Conservation (phyloP, 2,113 vertebrate species). For the Vulpes lagopus region DNA sequence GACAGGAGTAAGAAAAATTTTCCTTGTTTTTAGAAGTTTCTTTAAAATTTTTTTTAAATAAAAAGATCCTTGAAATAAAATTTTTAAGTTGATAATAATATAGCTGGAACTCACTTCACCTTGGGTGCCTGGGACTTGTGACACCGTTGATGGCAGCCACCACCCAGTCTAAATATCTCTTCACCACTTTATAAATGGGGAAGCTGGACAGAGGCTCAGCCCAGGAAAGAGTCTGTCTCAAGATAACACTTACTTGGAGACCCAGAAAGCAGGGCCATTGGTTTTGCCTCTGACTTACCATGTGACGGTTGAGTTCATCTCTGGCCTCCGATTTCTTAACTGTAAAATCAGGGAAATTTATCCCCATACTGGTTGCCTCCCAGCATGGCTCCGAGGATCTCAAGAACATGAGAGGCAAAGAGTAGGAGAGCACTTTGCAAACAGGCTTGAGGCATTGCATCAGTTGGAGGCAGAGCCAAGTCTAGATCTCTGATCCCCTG, state of each 20-base stretch:
- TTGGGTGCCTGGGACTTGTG: neutral
- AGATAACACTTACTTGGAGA: neutral
- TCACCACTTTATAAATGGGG: neutral
- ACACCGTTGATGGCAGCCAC: neutral
- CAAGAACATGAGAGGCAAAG: neutral
- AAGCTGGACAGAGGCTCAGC: neutral
- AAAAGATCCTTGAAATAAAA: neutral
- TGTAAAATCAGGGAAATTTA: neutral
- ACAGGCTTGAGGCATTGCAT: neutral
- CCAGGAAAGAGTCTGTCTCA: neutral
- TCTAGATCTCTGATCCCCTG: neutral
- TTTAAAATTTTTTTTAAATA: neutral
- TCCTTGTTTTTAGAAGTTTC: neutral
- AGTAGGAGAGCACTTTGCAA: neutral
- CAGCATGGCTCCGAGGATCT: neutral
- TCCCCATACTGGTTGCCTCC: neutral
- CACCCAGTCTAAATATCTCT: neutral
- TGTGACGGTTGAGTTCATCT: neutral
- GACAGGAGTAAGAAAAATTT: neutral
- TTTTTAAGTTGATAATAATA: neutral
- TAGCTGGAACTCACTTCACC: neutral
- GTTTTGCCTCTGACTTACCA: neutral
- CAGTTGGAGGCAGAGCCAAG: neutral
- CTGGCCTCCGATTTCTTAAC: neutral
- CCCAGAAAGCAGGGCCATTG: neutral